A percentile compares a stretch with the other conserved stretches of the same genome.
phyloP scores from a whole-genome alignment of 2,113 vertebrate species.

The Cryptotis parvus region DNA sequence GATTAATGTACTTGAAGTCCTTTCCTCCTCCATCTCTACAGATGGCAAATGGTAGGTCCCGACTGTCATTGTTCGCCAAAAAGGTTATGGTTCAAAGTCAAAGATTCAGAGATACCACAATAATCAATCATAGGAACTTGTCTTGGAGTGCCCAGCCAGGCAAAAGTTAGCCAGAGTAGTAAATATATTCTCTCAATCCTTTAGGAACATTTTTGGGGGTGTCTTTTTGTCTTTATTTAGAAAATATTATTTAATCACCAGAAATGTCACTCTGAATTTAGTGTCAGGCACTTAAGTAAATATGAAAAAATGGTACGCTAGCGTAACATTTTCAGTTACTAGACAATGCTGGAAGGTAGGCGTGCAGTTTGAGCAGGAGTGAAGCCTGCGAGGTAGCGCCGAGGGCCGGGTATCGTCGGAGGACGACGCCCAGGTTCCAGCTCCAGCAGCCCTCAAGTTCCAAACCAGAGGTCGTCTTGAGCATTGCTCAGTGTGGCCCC shows the following conservation, averaged over 20 bases:
- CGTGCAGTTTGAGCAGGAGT: background rate
- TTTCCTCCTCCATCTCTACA: constrained; percentile 86
- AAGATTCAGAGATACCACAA: constrained; percentile 89
- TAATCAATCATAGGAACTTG: constrained; percentile 91
- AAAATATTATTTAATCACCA: constrained; percentile 67
- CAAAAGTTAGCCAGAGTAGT: constrained; percentile 86
- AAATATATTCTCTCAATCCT: constrained; percentile 72
- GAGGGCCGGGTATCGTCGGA: too few relatives aligned
- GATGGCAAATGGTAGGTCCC: constrained; percentile 90
- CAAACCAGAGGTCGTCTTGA: too few relatives aligned
- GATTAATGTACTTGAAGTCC: constrained; percentile 88
- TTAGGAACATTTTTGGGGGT: constrained; percentile 50
- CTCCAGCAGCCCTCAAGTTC: too few relatives aligned
- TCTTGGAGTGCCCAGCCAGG: constrained; percentile 87
- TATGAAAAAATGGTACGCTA: constrained; percentile 38
- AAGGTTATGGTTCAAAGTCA: constrained; percentile 93
- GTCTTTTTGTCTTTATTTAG: constrained; percentile 71
- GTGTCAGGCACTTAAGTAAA: constrained; percentile 62
- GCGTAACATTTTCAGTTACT: constrained; percentile 19
- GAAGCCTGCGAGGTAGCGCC: too few relatives aligned
- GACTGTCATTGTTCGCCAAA: constrained; percentile 87
- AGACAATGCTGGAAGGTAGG: constrained; percentile 33
- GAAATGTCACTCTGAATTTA: constrained; percentile 63
- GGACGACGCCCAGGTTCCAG: too few relatives aligned
- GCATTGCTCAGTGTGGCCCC: too few relatives aligned